Evolutionary conservation across 2,113 vertebrate species (phyloP), one percentile per base, ranked within the genome.

Genomic region (Equus quagga): DNA sequence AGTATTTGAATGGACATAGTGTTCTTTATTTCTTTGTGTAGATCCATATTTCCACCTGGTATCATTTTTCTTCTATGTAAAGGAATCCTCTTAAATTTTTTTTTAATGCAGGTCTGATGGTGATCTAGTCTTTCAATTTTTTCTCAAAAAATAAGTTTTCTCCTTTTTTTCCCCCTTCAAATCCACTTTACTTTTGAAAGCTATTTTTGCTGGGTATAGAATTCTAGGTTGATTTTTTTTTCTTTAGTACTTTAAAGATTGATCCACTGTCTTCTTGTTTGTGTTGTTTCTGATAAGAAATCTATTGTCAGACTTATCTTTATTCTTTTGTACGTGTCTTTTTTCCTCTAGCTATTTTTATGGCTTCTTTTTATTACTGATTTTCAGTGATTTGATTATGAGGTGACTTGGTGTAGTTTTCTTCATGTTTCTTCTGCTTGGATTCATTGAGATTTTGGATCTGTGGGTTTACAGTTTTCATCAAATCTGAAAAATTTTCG

Each of bases 1-100:
- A 76, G 21, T 89, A 69, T 95, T 89, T 92, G 23, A 85, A 65
- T 92, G n/a, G 15, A 72, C n/a, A 65, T 19, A 64, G 58, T 54
- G 26, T 17, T 70, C 33, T 72, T 96, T 76, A 62, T 83, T 94
- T 89, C 28, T 96, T 91, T 89, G n/a, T 95, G 31, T 75, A 94
- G 54, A 89, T 72, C 64, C 28, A 17, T 78, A 84, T 94, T 89
- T 82, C 3, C 24, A 70, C 41, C 28, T 94, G 54, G 12, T 84
- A 62, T 90, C 28, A 33, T 95, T 88, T 94, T 94, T 5, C 15
- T 76, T 89, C 18, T 58, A 0, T 54, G 8, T 94, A 76, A 96
- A 96, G 19, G 9, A 44, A 70, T 5, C 85, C 58, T 86, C 78
- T 76, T 33, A 96, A 70, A 33, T 67, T 67, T 65, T 72, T 65